Evolutionary conservation across 2,113 vertebrate species (phyloP).

Genomic region (Dryoscopus gambensis): DNA sequence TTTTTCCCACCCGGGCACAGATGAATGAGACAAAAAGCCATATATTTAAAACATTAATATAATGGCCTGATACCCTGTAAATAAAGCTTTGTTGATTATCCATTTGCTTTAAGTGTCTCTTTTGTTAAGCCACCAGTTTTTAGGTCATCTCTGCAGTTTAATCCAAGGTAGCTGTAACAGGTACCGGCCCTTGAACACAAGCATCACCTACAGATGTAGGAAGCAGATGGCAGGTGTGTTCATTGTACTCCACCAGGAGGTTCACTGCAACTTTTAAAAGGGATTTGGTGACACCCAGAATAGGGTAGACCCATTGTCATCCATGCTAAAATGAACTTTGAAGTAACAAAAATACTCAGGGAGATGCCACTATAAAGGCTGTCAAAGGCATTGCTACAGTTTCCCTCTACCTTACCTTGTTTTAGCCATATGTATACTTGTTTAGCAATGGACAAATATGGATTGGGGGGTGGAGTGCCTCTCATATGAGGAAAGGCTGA

Average conservation of each 20-base stretch:
- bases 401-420: neutral
- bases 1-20: neutral
- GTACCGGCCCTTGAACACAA: neutral
- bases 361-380: neutral
- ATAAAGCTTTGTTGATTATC: constrained; percentile 54
- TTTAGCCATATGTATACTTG: neutral
- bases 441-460: neutral
- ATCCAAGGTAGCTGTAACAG: constrained; percentile 3
- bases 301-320: neutral
- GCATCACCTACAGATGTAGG: neutral
- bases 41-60: constrained; percentile 41
- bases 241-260: neutral
- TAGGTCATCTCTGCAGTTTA: constrained; percentile 23
- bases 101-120: constrained; percentile 21
- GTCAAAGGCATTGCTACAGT: neutral
- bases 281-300: neutral
- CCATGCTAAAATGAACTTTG: neutral
- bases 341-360: neutral
- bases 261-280: neutral
- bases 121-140: constrained; percentile 35
- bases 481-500: neutral
- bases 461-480: neutral
- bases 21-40: constrained; percentile 27
- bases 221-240: neutral
- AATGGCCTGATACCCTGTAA: constrained; percentile 25